These are phyloP conservation scores for Manacus vitellinus DNA, from an alignment of 2,113 vertebrate species.

Conservation along the genomic window DNA sequence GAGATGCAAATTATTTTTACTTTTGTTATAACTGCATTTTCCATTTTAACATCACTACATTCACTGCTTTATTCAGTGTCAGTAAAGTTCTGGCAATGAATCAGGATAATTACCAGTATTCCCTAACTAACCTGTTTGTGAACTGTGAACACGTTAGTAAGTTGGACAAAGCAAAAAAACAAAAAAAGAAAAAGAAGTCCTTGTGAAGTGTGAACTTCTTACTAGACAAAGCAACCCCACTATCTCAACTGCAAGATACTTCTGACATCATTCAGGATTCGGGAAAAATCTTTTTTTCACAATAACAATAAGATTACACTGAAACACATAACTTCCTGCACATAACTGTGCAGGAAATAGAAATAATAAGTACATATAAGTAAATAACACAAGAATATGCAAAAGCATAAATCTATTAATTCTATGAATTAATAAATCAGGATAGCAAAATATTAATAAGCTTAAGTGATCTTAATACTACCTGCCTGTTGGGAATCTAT, in stretches of 20 bases:
- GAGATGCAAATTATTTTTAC: not conserved
- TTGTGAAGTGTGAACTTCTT: not conserved
- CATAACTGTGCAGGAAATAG: not conserved
- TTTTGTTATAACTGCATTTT: not conserved
- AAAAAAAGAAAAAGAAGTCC: not conserved
- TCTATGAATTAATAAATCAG: not conserved
- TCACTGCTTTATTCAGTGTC: not conserved
- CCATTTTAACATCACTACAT: not conserved
- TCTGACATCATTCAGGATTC: not conserved
- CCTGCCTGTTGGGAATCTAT: not conserved
- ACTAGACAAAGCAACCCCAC: not conserved
- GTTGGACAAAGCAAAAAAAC: not conserved
- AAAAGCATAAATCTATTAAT: not conserved
- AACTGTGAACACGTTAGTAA: not conserved
- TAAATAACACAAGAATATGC: not conserved
- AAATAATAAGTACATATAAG: not conserved
- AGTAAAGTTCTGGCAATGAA: not conserved
- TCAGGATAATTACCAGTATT: not conserved
- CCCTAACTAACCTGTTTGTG: not conserved
- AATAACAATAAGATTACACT: not conserved
- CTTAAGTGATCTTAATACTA: not conserved
- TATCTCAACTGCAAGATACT: not conserved
- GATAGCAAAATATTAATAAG: not conserved
- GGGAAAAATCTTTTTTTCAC: not conserved
- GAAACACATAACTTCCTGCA: not conserved